A percentile compares a stretch with the other conserved stretches of the same genome.
Conservation (phyloP, 2,888 invertebrate genomes). For the Cyaniris semiargus region DNA sequence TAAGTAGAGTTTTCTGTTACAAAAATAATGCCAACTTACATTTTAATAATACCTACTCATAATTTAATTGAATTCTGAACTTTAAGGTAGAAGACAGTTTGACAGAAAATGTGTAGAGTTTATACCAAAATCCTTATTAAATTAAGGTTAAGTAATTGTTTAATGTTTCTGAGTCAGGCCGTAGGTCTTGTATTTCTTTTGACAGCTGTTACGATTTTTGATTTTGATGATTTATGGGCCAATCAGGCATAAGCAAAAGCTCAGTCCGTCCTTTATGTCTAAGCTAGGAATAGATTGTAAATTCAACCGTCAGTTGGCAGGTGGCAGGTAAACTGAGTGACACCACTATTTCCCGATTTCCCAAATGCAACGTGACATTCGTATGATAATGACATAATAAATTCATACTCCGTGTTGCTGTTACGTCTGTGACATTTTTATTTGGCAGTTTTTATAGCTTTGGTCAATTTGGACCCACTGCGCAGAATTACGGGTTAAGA, state of each 20-base stretch:
- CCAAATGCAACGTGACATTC: slow-evolving; percentile 8
- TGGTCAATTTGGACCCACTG: background rate
- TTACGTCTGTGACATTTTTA: background rate
- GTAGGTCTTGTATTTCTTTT: too few relatives aligned
- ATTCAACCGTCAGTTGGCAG: slow-evolving; percentile 53
- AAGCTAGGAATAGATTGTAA: slow-evolving; percentile 54
- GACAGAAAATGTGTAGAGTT: too few relatives aligned
- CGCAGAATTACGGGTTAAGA: background rate
- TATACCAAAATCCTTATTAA: too few relatives aligned
- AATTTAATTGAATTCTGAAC: too few relatives aligned
- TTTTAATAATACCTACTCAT: too few relatives aligned
- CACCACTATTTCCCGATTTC: slow-evolving; percentile 13
- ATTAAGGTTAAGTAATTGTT: too few relatives aligned
- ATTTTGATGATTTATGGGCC: too few relatives aligned
- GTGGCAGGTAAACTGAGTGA: slow-evolving; percentile 30
- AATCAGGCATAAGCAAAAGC: slow-evolving; percentile 75
- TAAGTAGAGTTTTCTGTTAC: too few relatives aligned
- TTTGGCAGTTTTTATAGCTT: background rate
- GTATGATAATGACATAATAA: slow-evolving; percentile 9
- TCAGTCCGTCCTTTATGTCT: slow-evolving; percentile 71
- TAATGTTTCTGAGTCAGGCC: too few relatives aligned
- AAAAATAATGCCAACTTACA: too few relatives aligned
- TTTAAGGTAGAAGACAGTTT: too few relatives aligned
- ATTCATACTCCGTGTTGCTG: background rate
- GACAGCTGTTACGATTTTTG: too few relatives aligned